phyloP scores from a whole-genome alignment of 2,113 vertebrate genomes.

The Solenodon paradoxus region DNA sequence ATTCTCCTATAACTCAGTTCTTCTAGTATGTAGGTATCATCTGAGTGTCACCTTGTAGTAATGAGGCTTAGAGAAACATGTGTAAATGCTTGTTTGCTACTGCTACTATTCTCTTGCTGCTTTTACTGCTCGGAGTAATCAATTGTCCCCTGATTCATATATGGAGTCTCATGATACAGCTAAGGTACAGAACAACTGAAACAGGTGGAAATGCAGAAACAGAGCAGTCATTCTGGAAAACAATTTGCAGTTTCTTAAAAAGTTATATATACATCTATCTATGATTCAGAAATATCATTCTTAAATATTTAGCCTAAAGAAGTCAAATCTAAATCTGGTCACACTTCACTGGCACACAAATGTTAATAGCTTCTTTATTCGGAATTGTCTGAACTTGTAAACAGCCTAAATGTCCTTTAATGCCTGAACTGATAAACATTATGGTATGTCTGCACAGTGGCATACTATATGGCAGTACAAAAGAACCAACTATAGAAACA shows the following conservation, averaged over 20 bases:
- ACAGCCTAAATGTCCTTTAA: background rate
- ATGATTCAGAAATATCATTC: background rate
- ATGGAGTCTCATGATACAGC: background rate
- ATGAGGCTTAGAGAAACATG: background rate
- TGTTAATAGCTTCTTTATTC: background rate
- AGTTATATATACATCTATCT: no score
- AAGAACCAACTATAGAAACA: background rate
- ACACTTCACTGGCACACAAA: no score
- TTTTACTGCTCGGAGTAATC: background rate
- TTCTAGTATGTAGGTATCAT: background rate
- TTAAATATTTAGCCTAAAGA: background rate
- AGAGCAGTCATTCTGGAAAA: background rate
- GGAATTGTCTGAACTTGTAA: background rate
- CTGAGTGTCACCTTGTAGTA: background rate
- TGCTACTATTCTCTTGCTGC: no score
- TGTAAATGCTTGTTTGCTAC: background rate
- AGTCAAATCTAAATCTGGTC: background rate
- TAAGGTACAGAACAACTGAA: background rate
- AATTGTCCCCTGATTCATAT: background rate
- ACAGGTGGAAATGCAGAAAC: background rate
- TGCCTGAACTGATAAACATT: background rate
- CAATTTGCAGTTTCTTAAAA: no score
- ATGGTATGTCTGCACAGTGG: background rate
- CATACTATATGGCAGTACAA: background rate
- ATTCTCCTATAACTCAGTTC: background rate